Evolutionary conservation across 2,113 vertebrate genomes (phyloP), one percentile per base, ranked within the genome.

Genomic region (Pardalotus punctatus): DNA sequence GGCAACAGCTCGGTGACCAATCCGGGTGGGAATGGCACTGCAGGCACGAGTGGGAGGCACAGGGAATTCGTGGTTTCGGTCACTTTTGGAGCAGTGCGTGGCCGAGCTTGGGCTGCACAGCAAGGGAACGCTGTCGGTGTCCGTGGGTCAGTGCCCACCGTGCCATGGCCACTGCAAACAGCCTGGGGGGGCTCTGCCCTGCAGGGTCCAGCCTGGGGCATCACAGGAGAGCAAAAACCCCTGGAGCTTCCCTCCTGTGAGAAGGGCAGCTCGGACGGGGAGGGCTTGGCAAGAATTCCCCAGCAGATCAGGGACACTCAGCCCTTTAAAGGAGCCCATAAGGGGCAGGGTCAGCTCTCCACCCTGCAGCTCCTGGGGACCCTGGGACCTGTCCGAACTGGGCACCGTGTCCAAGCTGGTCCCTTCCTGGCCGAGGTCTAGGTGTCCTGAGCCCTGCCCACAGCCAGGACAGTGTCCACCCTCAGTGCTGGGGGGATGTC

Each of bases 191-290:
- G 6, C 36, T 35, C 54, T 61, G 56, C 40, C 72, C 24, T 24
- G 88, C 24, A 42, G 18, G 18, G 18, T 13, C 60, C 79, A 76
- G 66, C 51, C 66, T 36, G 33, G 56, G 36, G 33, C 19, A 24
- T 5, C 35, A 10, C 70, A 36, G 66, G 33, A 56, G 17, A 14
- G 51, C 4, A 66, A 42, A 29, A 88, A 42, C 16, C 8, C 13
- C 35, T 9, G 0, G 1, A 86, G 10, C 3, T 6, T 48, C 19
- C n/a, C 38, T 50, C 15, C 38, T 36, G 33, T 5, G 22, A 36
- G 7, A 43, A 18, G n/a, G 54, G 62, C 42, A 67, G 28, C 13
- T 53, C 48, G 11, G 70, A 42, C 20, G 4, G 0, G 0, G n/a
- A 57, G 33, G 3, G 53, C 45, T 54, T 31, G 33, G 29, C 38